phyloP scores from a whole-genome alignment of 2,113 vertebrate genomes.

The Cichladusa arquata region DNA sequence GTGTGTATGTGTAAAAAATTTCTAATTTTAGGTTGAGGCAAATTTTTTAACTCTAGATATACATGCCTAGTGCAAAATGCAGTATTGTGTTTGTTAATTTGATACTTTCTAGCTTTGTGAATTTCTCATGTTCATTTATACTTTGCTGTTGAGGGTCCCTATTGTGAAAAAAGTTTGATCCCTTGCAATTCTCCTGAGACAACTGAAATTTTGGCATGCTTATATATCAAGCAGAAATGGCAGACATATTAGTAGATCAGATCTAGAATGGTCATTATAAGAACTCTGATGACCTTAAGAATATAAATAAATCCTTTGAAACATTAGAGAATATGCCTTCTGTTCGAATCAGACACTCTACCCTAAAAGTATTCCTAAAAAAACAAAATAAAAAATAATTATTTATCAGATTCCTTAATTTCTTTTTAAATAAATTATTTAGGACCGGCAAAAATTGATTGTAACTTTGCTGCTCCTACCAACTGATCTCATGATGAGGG shows the following conservation, averaged over 20 bases:
- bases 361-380: neutral
- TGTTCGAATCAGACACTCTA: neutral
- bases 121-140: neutral
- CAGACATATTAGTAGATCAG: neutral
- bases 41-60: neutral
- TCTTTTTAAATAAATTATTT: neutral
- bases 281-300: neutral
- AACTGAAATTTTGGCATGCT: neutral
- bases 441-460: neutral
- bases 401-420: neutral
- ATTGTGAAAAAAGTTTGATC: neutral
- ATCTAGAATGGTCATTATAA: neutral
- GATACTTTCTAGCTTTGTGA: neutral
- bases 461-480: neutral
- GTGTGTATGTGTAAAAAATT: accelerated
- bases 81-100: neutral
- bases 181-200: neutral
- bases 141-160: accelerated
- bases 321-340: neutral
- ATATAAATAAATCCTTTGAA: neutral
- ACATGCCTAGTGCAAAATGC: accelerated
- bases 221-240: neutral
- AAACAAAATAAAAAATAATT: neutral
- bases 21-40: neutral
- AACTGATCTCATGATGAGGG: neutral